Conservation (phyloP, 2,113 vertebrate genomes). For the Ondatra zibethicus region DNA sequence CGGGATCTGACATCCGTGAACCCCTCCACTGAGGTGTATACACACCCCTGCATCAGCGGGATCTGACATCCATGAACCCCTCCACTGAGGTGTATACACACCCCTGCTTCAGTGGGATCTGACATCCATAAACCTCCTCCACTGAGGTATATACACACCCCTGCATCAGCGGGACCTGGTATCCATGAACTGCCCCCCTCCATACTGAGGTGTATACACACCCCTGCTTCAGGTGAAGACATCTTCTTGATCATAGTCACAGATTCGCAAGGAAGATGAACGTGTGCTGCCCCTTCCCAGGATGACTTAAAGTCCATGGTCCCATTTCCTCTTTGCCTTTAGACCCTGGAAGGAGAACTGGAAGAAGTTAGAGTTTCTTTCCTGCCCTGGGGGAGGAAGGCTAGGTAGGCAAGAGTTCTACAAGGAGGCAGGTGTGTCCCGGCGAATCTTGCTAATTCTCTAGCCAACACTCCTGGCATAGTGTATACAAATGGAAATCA, state of each 20-base stretch:
- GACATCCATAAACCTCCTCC: background rate
- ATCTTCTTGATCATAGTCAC: too few species aligned
- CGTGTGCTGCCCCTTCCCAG: background rate
- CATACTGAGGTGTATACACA: too few species aligned
- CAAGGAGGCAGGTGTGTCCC: accelerated
- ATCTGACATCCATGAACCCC: background rate
- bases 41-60: background rate
- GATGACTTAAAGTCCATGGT: background rate
- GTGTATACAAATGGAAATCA: background rate
- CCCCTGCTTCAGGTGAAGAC: background rate
- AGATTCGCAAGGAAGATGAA: background rate
- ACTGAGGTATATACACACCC: too few species aligned
- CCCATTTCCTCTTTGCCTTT: background rate
- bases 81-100: too few species aligned
- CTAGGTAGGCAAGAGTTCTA: too few species aligned
- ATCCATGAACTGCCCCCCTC: background rate
- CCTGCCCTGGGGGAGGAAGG: background rate
- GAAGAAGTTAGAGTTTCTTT: background rate
- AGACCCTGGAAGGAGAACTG: background rate
- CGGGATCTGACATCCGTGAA: background rate
- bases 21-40: accelerated
- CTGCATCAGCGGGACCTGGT: background rate
- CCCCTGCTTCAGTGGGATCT: background rate
- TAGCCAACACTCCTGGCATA: background rate
- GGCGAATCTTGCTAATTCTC: accelerated